phyloP scores from a whole-genome alignment of 2,888 invertebrate species.

The Amorpha juglandis region DNA sequence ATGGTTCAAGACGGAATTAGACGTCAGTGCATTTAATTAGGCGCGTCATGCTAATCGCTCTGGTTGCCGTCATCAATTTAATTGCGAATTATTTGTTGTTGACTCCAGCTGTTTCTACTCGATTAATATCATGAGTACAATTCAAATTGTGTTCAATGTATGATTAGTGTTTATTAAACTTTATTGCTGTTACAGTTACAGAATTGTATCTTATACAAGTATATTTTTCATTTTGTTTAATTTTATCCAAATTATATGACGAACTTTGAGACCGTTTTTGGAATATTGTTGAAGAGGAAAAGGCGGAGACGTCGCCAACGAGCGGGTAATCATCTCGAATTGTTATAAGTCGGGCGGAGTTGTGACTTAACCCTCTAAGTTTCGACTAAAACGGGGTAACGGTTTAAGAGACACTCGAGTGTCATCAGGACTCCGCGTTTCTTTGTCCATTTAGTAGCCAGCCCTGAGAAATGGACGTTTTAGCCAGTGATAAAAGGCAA shows the following conservation, averaged over 20 bases:
- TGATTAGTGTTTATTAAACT: too few species aligned
- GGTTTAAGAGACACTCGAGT: constrained; percentile 53
- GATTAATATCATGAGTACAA: not conserved
- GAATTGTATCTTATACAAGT: too few species aligned
- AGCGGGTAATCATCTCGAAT: constrained; percentile 27
- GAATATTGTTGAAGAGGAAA: constrained; percentile 10
- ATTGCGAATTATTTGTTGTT: constrained; percentile 31
- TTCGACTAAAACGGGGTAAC: constrained; percentile 47
- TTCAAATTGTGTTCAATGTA: too few species aligned
- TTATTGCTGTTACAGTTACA: too few species aligned
- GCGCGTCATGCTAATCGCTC: constrained; percentile 43
- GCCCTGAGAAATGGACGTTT: constrained; percentile 60
- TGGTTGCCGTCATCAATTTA: constrained; percentile 35
- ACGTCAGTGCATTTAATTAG: constrained; percentile 41
- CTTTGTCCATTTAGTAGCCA: constrained; percentile 60
- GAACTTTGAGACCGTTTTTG: not conserved
- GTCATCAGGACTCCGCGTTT: constrained; percentile 51
- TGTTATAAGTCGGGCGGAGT: constrained; percentile 28
- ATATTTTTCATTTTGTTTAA: too few species aligned
- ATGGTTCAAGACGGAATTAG: constrained; percentile 33
- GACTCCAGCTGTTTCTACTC: not conserved
- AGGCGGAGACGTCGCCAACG: constrained; percentile 12
- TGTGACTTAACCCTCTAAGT: constrained; percentile 41
- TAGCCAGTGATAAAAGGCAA: constrained; percentile 69
- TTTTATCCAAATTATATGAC: not conserved